Evolutionary conservation across 2,888 invertebrate species (phyloP).

Genomic region (Amaurobius ferox): DNA sequence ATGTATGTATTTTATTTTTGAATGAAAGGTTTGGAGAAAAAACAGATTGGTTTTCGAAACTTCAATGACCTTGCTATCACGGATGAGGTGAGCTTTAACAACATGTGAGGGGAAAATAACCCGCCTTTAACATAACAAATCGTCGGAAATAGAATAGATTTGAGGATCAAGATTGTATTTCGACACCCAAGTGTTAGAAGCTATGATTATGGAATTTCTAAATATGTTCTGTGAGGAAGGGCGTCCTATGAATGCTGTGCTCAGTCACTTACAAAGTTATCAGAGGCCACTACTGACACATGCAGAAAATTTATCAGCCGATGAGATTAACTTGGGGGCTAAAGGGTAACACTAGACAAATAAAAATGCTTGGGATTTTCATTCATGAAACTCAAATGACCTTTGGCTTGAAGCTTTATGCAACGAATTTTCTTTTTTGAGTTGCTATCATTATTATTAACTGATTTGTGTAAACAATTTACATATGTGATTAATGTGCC

Average conservation of each 20-base stretch:
- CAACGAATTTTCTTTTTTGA: too few relatives aligned
- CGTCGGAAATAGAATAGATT: background rate
- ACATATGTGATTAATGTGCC: too few relatives aligned
- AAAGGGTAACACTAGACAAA: background rate
- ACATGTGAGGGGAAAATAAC: background rate
- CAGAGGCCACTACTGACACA: background rate
- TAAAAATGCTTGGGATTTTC: too few relatives aligned
- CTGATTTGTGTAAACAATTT: too few relatives aligned
- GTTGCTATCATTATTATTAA: too few relatives aligned
- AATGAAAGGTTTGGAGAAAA: background rate
- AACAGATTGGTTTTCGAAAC: constrained; percentile 28
- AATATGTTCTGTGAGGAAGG: background rate
- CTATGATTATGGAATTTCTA: background rate
- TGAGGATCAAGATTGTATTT: background rate
- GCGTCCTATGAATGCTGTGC: background rate
- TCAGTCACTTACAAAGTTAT: background rate
- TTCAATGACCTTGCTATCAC: constrained; percentile 34
- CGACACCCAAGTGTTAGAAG: background rate
- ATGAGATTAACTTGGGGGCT: background rate
- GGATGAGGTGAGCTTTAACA: background rate
- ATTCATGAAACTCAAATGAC: too few relatives aligned
- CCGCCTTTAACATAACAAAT: background rate
- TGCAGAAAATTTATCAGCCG: background rate
- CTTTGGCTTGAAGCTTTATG: too few relatives aligned
- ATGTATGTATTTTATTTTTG: constrained; percentile 8